Evolutionary conservation across 2,113 vertebrate genomes (phyloP).

Genomic region (Indri indri): DNA sequence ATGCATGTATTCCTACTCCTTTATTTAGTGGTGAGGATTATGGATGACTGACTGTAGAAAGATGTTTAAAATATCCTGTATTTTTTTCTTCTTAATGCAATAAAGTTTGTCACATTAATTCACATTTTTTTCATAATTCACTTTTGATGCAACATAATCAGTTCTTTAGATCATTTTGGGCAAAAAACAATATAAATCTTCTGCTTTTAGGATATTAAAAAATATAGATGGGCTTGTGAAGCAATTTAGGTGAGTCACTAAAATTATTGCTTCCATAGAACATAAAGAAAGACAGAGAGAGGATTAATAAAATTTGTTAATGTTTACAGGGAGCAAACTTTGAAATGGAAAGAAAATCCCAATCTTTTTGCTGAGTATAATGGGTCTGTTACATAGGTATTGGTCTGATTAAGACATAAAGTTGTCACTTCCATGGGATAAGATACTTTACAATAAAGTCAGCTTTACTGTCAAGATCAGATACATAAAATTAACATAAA

Average conservation of each 20-base stretch:
- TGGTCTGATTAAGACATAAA: not conserved
- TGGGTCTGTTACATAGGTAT: not conserved
- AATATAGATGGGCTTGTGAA: not conserved
- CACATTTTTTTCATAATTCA: not conserved
- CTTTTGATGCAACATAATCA: slow-evolving; percentile 40
- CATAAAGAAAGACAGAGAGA: not conserved
- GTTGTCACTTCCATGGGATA: not conserved
- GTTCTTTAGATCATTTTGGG: not conserved
- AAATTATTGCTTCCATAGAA: not conserved
- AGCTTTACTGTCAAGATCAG: not conserved
- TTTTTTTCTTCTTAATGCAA: slow-evolving; percentile 36
- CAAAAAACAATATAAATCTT: slow-evolving; percentile 29
- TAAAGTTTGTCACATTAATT: slow-evolving; percentile 34
- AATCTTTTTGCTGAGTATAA: not conserved
- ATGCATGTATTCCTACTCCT: not conserved
- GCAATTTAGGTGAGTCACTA: slow-evolving; percentile 7
- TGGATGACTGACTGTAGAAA: not conserved
- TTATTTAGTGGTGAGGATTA: not conserved
- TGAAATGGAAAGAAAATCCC: slow-evolving; percentile 28
- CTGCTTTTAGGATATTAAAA: slow-evolving; percentile 8
- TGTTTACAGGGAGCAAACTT: not conserved
- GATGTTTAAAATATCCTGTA: not conserved
- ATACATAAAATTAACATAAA: not conserved
- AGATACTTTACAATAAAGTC: not conserved
- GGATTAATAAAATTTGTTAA: slow-evolving; percentile 25